phyloP scores from a whole-genome alignment of 2,797 vertebrate species.

The Acanthurus leucopareius region DNA sequence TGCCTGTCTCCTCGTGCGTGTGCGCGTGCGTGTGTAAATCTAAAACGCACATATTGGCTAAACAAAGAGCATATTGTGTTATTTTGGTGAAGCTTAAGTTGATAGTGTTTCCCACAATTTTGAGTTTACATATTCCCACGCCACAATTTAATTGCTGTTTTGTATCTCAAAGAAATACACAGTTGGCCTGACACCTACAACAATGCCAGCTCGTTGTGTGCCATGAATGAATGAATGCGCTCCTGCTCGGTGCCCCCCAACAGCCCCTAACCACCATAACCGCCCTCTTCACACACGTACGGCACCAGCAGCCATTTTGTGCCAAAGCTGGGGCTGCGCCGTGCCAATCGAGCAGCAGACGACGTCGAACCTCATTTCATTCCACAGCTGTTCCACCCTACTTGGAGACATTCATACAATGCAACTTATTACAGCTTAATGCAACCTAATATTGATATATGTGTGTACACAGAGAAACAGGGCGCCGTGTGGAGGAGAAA shows the following conservation, averaged over 20 bases:
- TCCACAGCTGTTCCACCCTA: constrained; percentile 72
- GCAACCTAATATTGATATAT: constrained; percentile 78
- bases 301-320: constrained; percentile 75
- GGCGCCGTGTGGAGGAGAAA: constrained; percentile 49
- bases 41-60: constrained; percentile 17
- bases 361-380: constrained; percentile 63
- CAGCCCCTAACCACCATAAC: constrained; percentile 55
- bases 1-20: neutral
- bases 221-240: constrained; percentile 46
- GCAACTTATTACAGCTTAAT: constrained; percentile 78
- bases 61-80: constrained; percentile 51
- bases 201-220: constrained; percentile 67
- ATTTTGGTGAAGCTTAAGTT: constrained; percentile 36
- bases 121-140: constrained; percentile 34
- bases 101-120: constrained; percentile 61
- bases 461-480: constrained; percentile 67
- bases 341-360: constrained; percentile 53
- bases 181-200: constrained; percentile 59
- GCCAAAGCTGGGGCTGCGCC: constrained; percentile 42
- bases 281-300: constrained; percentile 50
- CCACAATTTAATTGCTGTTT: constrained; percentile 63
- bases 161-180: constrained; percentile 52
- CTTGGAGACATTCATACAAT: constrained; percentile 67
- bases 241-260: constrained; percentile 41
- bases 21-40: constrained; percentile 24